Base-by-base conservation (phyloP, 2,113 vertebrate genomes). In the Pelecanoides urinatrix region DNA sequence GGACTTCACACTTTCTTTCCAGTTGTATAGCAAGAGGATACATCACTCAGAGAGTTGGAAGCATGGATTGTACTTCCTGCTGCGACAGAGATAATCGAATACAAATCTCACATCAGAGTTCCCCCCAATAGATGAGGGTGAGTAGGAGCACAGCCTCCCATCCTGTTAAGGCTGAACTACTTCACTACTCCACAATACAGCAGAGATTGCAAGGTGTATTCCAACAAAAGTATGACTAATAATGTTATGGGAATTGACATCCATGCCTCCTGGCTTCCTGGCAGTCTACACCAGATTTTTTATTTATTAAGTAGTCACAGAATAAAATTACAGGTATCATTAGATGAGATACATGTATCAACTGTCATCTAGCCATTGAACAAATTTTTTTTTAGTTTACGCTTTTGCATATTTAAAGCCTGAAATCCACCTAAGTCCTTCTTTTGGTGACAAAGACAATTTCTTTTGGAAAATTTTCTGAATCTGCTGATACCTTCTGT, bases 401-500 rank as follows among this genome's bases (percentile, higher is more conserved):
- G 26, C 1, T 29, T 80, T 53, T 85, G 3, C 10, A 27, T 40
- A 50, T 25, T 63, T 81, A 93, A 84, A 71, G 7, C 4, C 38
- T 90, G n/a, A 89, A 85, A 66, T 61, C 92, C 84, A 94, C 85
- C 0, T 96, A 97, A 30, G 80, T 96, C 88, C 93, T 40, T 40
- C n/a, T 32, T 78, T 44, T 55, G 20, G 9, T 50, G 32, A 71
- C 18, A 79, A 82, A 61, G 26, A 21, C 5, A 25, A 16, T 56
- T 7, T 40, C 26, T 42, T 82, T 30, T n/a, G 36, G 63, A 70
- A 59, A 83, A 36, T 29, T 61, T 76, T 3, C 9, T 70, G 42
- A 59, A 32, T 97, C 14, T 62, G 62, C 52, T 82, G 68, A 20
- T 97, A 99, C 99, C 99, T 98, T 99, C 98, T 0, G 98, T 98